Evolutionary conservation across 2,797 vertebrate genomes (phyloP).

Genomic region (Luscinia megarhynchos): DNA sequence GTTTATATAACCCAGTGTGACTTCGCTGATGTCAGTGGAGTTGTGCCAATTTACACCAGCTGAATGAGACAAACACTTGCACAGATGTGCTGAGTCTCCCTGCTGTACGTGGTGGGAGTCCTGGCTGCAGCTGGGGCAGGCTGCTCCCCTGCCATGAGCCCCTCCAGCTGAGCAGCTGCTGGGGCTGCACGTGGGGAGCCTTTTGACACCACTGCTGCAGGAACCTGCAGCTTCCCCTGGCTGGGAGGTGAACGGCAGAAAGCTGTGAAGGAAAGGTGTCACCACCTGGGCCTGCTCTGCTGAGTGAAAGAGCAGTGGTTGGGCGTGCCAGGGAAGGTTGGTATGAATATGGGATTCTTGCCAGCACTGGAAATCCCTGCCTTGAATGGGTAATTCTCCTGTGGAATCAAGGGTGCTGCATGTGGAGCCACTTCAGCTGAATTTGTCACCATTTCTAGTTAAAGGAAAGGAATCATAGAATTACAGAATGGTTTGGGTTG

Average conservation of each 20-base stretch:
- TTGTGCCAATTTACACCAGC: constrained; percentile 12
- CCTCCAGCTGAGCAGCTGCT: background rate
- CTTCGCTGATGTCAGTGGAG: constrained; percentile 41
- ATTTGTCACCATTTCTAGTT: constrained; percentile 42
- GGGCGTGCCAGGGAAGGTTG: constrained; percentile 55
- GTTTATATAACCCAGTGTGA: background rate
- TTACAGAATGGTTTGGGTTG: background rate
- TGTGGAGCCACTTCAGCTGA: constrained; percentile 16
- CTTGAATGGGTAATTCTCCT: constrained; percentile 61
- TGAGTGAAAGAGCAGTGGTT: constrained; percentile 38
- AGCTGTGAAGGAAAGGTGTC: constrained; percentile 30
- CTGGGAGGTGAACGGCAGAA: background rate
- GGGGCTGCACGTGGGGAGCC: background rate
- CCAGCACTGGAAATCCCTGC: constrained; percentile 62
- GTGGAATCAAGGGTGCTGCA: constrained; percentile 59
- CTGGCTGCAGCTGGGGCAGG: background rate
- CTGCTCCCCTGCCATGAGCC: background rate
- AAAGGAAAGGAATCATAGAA: constrained; percentile 7
- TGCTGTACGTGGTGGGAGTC: background rate
- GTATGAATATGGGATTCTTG: constrained; percentile 62
- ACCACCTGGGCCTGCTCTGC: constrained; percentile 55
- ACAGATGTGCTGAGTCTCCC: constrained; percentile 1
- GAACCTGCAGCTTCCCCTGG: background rate
- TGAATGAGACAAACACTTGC: background rate
- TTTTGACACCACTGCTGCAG: background rate